Base-by-base conservation (phyloP, 2,888 invertebrate species). In the Steinernema hermaphroditum region DNA sequence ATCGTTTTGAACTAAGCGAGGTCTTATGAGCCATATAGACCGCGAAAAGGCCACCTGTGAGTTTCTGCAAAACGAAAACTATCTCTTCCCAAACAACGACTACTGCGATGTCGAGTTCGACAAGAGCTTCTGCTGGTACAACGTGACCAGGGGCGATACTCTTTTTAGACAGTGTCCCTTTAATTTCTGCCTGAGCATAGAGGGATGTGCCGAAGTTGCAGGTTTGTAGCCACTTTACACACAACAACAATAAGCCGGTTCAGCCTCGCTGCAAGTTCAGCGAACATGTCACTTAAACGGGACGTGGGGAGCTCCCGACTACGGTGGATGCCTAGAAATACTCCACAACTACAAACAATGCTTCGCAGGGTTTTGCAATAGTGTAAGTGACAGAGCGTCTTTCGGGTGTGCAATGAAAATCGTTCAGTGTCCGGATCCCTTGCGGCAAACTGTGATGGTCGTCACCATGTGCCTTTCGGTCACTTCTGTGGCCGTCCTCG, bases 381-480 rank as follows among this genome's bases (percentile, higher is more conserved):
- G 80, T 75, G 85, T 85, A 69, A 74, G 81, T 14, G 43, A n/a
- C n/a, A n/a, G 29, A n/a, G 4, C 57, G 16, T 6, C 12, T n/a
- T 24, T 75, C 24, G 14, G n/a, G 22, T 1, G 27, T 12, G 9
- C 69, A 32, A 69, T 44, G n/a, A 14, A 37, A 34, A 14, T 22
- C 43, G 19, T 62, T 32, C 76, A 85, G 85, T 85, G 85, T 72
- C 86, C 85, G n/a, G 85, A 85, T 69, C 72, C 78, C 41, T 68
- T 81, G 8, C 76, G 85, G 22, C 85, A 86, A 54, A 69, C 82
- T 46, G 85, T 86, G 19, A 82, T 83, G 44, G 72, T 72, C 43
- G 83, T 85, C 1, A 83, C 85, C 0, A 71, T 86, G 29, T 80
- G 82, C 8, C 77, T 86, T 46, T 85, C 84, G 19, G 79, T 85